Percentiles rank a stretch among this genome's conserved stretches.
phyloP scores from a whole-genome alignment of 2,888 invertebrate genomes.

The Ethmia dodecea region DNA sequence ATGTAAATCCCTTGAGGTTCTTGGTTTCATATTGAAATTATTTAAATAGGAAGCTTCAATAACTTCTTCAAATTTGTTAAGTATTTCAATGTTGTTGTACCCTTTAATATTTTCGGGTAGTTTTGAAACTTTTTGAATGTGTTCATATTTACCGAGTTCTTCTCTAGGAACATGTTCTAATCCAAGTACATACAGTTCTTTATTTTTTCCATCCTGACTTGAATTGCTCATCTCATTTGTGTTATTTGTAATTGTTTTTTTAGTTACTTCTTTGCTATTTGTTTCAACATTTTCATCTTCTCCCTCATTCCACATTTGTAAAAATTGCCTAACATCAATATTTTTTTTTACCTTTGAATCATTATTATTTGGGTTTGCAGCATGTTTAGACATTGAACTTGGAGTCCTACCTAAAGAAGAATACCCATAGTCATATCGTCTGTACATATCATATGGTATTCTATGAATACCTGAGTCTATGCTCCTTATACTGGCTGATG shows the following conservation, averaged over 20 bases:
- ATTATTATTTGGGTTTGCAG: constrained; percentile 25
- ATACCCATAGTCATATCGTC: constrained; percentile 50
- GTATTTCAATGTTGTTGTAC: constrained; percentile 62
- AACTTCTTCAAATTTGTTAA: constrained; percentile 68
- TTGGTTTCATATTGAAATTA: constrained; percentile 30
- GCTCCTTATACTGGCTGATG: constrained; percentile 61
- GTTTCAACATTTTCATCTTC: constrained; percentile 58
- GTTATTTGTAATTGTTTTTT: constrained; percentile 30
- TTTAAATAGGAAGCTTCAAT: constrained; percentile 56
- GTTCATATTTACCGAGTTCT: constrained; percentile 70
- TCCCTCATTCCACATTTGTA: constrained; percentile 74
- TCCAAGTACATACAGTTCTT: constrained; percentile 69
- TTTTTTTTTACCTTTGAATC: constrained; percentile 45
- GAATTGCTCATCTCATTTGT: constrained; percentile 29
- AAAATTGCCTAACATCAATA: constrained; percentile 66
- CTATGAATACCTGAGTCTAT: constrained; percentile 48
- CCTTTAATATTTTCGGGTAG: constrained; percentile 73
- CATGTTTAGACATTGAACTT: constrained; percentile 31
- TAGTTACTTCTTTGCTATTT: constrained; percentile 32
- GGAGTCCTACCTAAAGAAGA: constrained; percentile 34
- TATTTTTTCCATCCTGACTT: constrained; percentile 44
- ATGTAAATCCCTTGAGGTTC: constrained; percentile 32
- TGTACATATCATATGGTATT: constrained; percentile 46
- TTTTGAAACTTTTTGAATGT: constrained; percentile 71
- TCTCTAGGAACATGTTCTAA: constrained; percentile 67